Evolutionary conservation across 2,113 vertebrate genomes (phyloP).

Genomic region (Etheostoma cragini): DNA sequence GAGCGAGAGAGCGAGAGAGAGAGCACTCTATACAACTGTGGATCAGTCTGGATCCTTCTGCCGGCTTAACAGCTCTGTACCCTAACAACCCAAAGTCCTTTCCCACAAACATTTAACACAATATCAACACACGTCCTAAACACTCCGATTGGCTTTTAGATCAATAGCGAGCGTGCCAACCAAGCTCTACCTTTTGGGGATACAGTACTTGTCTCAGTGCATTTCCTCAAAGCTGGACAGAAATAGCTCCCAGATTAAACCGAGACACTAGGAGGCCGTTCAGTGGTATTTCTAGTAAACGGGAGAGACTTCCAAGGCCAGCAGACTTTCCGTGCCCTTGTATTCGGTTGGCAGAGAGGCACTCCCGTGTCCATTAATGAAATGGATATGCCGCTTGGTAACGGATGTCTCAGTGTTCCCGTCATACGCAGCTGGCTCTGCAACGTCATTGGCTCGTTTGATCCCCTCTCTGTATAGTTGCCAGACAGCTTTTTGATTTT

Average conservation of each 20-base stretch:
- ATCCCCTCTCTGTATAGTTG: constrained; percentile 22
- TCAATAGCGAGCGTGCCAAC: constrained; percentile 22
- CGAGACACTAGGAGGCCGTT: constrained; percentile 24
- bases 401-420: constrained; percentile 39
- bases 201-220: constrained; percentile 32
- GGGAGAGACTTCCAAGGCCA: constrained; percentile 52
- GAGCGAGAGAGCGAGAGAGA: constrained; percentile 48
- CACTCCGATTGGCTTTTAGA: constrained; percentile 43
- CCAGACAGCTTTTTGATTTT: constrained; percentile 39
- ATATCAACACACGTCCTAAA: constrained; percentile 34
- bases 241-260: constrained; percentile 52
- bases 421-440: constrained; percentile 13
- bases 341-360: constrained; percentile 58
- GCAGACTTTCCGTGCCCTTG: constrained; percentile 47
- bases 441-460: constrained; percentile 22
- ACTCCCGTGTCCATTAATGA: constrained; percentile 55
- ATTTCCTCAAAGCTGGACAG: constrained; percentile 43
- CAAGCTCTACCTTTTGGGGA: constrained; percentile 30
- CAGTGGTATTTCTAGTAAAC: constrained; percentile 8
- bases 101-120: constrained; percentile 38
- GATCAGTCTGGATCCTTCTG: constrained; percentile 66
- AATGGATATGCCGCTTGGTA: constrained; percentile 57
- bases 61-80: constrained; percentile 41
- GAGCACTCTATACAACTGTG: constrained; percentile 30
- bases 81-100: constrained; percentile 38